Evolutionary conservation across 2,113 vertebrate genomes (phyloP), one percentile per base, ranked within the genome.

Genomic region (Albula glossodonta): DNA sequence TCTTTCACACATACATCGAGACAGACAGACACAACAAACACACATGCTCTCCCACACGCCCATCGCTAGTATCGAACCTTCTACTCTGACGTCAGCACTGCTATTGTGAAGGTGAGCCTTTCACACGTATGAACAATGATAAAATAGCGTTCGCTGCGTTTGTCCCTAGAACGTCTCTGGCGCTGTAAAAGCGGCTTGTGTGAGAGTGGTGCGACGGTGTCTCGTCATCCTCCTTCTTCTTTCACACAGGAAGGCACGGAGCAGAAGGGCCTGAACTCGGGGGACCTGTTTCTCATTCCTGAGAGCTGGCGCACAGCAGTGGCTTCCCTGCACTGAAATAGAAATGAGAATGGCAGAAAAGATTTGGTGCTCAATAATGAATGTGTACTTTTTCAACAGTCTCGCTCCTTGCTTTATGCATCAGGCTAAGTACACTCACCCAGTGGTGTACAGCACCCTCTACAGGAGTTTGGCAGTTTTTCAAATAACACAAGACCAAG

Each of bases 121-220:
- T 66, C 41, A 85, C 80, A 82, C 57, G 52, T 49, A 81, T n/a
- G 52, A 17, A 25, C 50, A 86, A 12, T 66, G 70, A 4, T 74
- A 74, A 7, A 74, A 74, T 74, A n/a, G 22, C 10, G 70, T 22
- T 74, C 70, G 31, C n/a, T 31, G 25, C 8, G n/a, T 66, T 19
- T 66, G 70, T 56, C 53, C 53, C 53, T 12, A 7, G 12, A 9
- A 56, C 2, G 7, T 56, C 53, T 56, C 53, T 56, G 53, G 12
- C 2, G 12, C 53, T 74, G n/a, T 25, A n/a, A 74, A 5, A 66
- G 60, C 60, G 22, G 60, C 60, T 66, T 66, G 15, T 19, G 31
- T 41, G 31, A 1, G 53, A 56, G 53, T 12, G 12, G 53, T 56
- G 53, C 53, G 31, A 41, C 31, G 31, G 31, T 41, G 31, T 41